A percentile compares a stretch with the other conserved stretches of the same genome.
Evolutionary conservation across 2,888 invertebrate genomes (phyloP).

Genomic region (Anoplius nigerrimus): DNA sequence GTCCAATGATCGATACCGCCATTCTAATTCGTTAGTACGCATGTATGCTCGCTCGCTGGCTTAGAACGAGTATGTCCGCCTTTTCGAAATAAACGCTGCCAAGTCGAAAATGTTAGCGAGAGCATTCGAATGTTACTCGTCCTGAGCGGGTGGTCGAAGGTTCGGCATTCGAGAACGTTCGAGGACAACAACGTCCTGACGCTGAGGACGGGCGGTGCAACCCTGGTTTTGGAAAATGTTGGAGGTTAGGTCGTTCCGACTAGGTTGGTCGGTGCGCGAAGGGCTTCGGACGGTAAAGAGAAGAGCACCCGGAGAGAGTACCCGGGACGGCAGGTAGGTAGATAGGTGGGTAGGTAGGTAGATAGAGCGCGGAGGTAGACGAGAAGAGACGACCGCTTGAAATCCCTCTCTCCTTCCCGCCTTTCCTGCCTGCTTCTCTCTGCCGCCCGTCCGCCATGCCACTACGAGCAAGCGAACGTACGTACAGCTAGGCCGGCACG

Average conservation of each 20-base stretch:
- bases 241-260: conserved; percentile 42
- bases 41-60: too few species aligned
- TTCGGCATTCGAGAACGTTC: background rate
- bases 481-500: conserved; percentile 72
- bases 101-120: too few species aligned
- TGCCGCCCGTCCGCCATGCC: conserved; percentile 72
- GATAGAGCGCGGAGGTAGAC: conserved; percentile 65
- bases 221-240: conserved; percentile 44
- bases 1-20: too few species aligned
- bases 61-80: too few species aligned
- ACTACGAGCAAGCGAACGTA: conserved; percentile 70
- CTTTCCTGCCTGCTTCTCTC: conserved; percentile 57
- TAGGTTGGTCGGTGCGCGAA: conserved; percentile 32
- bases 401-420: conserved; percentile 71
- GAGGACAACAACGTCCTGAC: conserved; percentile 11
- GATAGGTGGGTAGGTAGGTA: conserved; percentile 37
- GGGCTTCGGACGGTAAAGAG: conserved; percentile 48
- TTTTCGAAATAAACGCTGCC: too few species aligned
- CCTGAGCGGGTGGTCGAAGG: too few species aligned
- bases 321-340: conserved; percentile 42
- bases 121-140: too few species aligned
- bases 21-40: too few species aligned
- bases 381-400: conserved; percentile 72
- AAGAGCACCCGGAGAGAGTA: conserved; percentile 52
- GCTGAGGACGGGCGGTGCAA: conserved; percentile 45